Evolutionary conservation across 2,113 vertebrate species (phyloP).

Genomic region (Amazona guildingii): DNA sequence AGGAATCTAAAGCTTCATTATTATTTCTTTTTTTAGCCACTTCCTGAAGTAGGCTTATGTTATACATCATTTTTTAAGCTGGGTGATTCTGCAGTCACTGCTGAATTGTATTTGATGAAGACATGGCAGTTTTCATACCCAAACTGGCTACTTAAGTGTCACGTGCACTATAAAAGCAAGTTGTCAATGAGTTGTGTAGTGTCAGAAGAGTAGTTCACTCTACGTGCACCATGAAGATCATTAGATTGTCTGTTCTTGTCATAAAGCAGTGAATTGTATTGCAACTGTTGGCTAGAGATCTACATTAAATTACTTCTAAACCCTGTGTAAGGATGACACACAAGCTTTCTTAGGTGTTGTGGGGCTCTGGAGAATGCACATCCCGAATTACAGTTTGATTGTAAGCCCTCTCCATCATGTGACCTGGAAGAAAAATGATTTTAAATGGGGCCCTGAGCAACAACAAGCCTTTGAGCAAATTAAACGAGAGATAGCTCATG

Average conservation of each 20-base stretch:
- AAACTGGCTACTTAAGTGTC: neutral
- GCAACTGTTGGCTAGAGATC: neutral
- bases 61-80: neutral
- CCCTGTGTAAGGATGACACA: too few species aligned
- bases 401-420: too few species aligned
- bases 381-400: too few species aligned
- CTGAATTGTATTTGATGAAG: neutral
- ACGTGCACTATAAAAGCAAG: neutral
- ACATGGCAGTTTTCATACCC: neutral
- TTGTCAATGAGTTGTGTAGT: neutral
- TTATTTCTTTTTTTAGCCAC: neutral
- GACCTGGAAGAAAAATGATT: too few species aligned
- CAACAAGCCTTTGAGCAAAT: too few species aligned
- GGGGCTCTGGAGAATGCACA: too few species aligned
- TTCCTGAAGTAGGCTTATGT: neutral
- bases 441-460: too few species aligned
- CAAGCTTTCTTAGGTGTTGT: too few species aligned
- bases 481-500: too few species aligned
- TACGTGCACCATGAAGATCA: neutral
- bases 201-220: neutral
- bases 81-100: neutral
- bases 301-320: neutral
- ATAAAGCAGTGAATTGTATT: constrained; percentile 21
- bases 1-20: neutral
- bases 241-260: neutral